Evolutionary conservation across 2,888 invertebrate species (phyloP), one percentile per base, ranked within the genome.

Genomic region (Drosophila mimica): DNA sequence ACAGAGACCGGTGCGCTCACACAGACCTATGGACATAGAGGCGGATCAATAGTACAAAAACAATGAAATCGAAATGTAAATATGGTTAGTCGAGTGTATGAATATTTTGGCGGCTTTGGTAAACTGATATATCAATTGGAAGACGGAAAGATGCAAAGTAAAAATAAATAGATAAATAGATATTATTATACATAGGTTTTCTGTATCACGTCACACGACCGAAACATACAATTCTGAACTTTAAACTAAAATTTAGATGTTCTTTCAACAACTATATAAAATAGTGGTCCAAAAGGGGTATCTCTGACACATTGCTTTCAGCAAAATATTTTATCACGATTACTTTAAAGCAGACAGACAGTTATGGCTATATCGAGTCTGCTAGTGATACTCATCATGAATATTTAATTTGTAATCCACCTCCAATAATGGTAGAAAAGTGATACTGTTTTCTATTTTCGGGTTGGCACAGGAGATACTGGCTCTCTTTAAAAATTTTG

Each of bases 71-170:
- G 36, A 51, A 64, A 59, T 68, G 40, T 62, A 68, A 59, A 51
- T 48, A 52, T 48, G 56, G 40, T 40, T 30, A 60, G 20, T 59
- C 51, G 59, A 59, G 17, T 74, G 62, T 9, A 28, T 60, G 40
- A 59, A 64, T 74, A 56, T 63, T 78, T 73, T 60, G 40, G n/a
- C 15, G 20, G 56, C 49, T 52, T 74, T 72, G 57, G 63, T 53
- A 48, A 69, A 78, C 69, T 72, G 58, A 25, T 38, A 20, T n/a
- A 17, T 5, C n/a, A 36, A 54, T 17, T 28, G 28, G 11, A 54
- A 28, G 28, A n/a, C 7, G 15, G 7, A 7, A 2, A 0, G 46
- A 7, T 15, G 2, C 7, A 46, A 15, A 13, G 15, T 46, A 46
- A 20, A 15, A 7, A 7, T 6, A 46, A 46, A 15, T 20, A 8